These are phyloP conservation scores for Malthinus seriepunctatus DNA, from an alignment of 2,888 invertebrate genomes.

Conservation along the genomic window DNA sequence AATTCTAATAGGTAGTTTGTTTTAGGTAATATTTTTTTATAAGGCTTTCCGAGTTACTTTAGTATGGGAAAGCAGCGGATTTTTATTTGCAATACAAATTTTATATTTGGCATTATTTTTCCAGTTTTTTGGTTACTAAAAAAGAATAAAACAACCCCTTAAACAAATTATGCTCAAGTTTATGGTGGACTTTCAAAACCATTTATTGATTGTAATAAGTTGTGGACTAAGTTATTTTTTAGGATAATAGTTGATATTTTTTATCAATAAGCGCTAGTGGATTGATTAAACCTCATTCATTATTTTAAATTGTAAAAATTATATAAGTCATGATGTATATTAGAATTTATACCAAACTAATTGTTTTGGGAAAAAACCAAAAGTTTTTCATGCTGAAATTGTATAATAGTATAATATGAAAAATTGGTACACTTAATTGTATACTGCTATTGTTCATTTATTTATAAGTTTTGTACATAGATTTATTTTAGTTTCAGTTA, in stretches of 20 bases:
- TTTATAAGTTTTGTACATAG: conserved; percentile 43
- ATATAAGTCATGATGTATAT: neutral
- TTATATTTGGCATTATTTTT: conserved; percentile 4
- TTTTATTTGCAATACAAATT: neutral
- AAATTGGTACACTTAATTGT: neutral
- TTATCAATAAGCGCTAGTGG: neutral
- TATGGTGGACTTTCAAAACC: too few species aligned
- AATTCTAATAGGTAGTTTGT: too few species aligned
- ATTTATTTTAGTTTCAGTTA: conserved; percentile 51
- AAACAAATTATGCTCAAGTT: too few species aligned
- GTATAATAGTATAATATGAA: neutral
- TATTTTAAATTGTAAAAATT: conserved; percentile 4
- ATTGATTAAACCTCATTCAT: neutral
- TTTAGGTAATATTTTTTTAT: neutral
- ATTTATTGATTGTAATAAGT: too few species aligned
- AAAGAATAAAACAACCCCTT: conserved; percentile 1
- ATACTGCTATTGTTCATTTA: conserved; percentile 16
- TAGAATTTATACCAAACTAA: neutral
- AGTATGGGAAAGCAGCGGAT: neutral
- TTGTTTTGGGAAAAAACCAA: neutral
- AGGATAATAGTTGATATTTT: neutral
- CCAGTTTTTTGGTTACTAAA: neutral
- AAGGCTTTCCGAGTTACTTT: neutral
- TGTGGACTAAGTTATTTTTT: neutral
- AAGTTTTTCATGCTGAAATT: too few species aligned